Percentiles rank a stretch among this genome's conserved stretches.
phyloP scores from a whole-genome alignment of 2,888 invertebrate species.

The Cephus sareptanus region DNA sequence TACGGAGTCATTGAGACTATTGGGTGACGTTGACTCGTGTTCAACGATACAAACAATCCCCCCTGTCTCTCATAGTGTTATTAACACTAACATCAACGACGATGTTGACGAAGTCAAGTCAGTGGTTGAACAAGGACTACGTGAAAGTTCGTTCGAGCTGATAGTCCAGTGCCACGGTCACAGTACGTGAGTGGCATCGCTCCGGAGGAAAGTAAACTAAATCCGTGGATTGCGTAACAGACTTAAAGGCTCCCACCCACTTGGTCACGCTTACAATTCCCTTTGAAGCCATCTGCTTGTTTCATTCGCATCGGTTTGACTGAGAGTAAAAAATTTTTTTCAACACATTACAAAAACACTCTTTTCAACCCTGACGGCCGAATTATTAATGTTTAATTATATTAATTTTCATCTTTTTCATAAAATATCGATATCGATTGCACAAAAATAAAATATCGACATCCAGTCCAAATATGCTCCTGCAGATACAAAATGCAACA shows the following conservation, averaged over 20 bases:
- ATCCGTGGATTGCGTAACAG: slow-evolving; percentile 54
- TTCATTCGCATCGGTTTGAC: background rate
- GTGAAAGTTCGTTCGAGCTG: slow-evolving; percentile 53
- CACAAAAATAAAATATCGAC: background rate
- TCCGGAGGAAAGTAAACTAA: slow-evolving; percentile 58
- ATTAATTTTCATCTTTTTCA: too few species aligned
- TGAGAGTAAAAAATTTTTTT: background rate
- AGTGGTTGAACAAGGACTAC: slow-evolving; percentile 50
- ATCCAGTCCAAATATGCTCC: background rate
- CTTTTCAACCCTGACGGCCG: slow-evolving; percentile 14
- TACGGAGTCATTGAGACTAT: background rate
- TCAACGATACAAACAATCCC: slow-evolving; percentile 4
- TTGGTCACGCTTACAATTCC: background rate
- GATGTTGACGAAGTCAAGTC: slow-evolving; percentile 11
- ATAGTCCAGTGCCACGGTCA: slow-evolving; percentile 63
- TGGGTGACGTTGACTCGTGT: slow-evolving; percentile 18
- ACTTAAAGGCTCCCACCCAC: background rate
- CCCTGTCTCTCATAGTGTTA: slow-evolving; percentile 1
- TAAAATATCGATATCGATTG: background rate
- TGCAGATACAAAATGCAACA: background rate
- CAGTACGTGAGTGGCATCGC: slow-evolving; percentile 56
- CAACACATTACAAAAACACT: too few species aligned
- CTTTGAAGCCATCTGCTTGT: background rate
- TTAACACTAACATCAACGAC: background rate
- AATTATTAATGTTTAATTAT: background rate